These are phyloP conservation scores for Dendrolimus pini DNA, from an alignment of 2,888 invertebrate genomes.

Conservation along the genomic window DNA sequence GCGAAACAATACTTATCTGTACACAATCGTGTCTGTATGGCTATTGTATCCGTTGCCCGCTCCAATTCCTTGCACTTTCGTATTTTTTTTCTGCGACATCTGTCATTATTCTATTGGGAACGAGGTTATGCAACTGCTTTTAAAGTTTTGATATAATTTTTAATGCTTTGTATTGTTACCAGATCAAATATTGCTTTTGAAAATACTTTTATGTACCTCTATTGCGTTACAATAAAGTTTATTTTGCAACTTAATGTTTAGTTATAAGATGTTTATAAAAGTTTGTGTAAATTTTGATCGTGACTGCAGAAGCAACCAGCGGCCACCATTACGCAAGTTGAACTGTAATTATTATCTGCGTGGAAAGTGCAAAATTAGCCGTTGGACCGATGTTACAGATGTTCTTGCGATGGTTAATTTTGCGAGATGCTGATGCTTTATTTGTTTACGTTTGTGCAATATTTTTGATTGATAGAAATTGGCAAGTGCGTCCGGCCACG, in stretches of 20 bases:
- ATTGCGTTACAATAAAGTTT: conserved; percentile 15
- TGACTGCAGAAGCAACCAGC: conserved; percentile 67
- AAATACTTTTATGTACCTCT: conserved; percentile 15
- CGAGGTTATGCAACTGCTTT: conserved; percentile 71
- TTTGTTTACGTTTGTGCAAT: no score
- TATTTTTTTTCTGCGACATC: conserved; percentile 71
- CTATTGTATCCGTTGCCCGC: conserved; percentile 68
- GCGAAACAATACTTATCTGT: conserved; percentile 15
- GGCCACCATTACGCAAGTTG: conserved; percentile 56
- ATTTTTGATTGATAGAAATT: no score
- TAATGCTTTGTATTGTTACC: conserved; percentile 50
- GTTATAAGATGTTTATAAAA: conserved; percentile 18
- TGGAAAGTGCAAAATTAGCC: conserved; percentile 68
- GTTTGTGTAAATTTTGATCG: conserved; percentile 48
- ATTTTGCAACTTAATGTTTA: conserved; percentile 15
- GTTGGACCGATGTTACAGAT: conserved; percentile 28
- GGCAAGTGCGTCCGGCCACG: no score
- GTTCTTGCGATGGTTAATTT: conserved; percentile 17
- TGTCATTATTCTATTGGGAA: conserved; percentile 69
- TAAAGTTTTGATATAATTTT: conserved; percentile 74
- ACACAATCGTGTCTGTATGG: conserved; percentile 45
- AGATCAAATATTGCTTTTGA: conserved; percentile 15
- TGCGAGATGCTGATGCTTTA: neutral
- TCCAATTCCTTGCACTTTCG: conserved; percentile 67
- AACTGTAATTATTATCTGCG: conserved; percentile 67